Base-by-base conservation (phyloP, 2,888 invertebrate genomes). In the Aquatica leii region DNA sequence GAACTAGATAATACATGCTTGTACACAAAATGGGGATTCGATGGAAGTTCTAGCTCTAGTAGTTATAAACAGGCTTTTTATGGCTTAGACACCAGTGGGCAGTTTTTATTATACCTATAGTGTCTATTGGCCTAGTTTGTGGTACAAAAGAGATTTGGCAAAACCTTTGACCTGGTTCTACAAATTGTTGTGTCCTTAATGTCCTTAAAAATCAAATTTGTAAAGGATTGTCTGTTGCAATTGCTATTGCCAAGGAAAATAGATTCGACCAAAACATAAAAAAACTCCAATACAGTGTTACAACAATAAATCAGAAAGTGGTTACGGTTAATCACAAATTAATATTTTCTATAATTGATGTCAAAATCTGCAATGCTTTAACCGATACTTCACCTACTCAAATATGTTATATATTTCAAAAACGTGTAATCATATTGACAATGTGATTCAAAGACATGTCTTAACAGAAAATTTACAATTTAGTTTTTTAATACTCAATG, bases 171-270 rank as follows among this genome's bases (percentile, higher is more conserved):
- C 72, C 73, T 8, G 52, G 68, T 31, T 75, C 73, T 17, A 72
- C 74, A 4, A 61, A 70, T 35, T 77, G 65, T 53, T 77, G 73
- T 67, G n/a, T n/a, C n/a, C n/a, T n/a, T n/a, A n/a, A 69, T 73
- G 59, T 73, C 74, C 12, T 48, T 76, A 53, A 73, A 71, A 68
- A 69, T 76, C 57, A 64, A 73, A 60, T 74, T 74, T 70, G 43
- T 67, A 21, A 73, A 74, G 61, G 74, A 77, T n/a, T n/a, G 57
- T 66, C 69, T 51, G 63, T 68, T 31, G 64, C 71, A 59, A 34
- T 58, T 60, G 56, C 69, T 41, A 34, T 67, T 24, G 53, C 57
- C 51, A 62, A 66, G 46, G 68, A 65, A 50, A 55, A 56, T 35
- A 59, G 59, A 48, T 40, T 60, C 0, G 53, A 70, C 48, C 46